Evolutionary conservation across 2,797 vertebrate genomes (phyloP), one percentile per base, ranked within the genome.

Genomic region (Crocidura indochinensis): DNA sequence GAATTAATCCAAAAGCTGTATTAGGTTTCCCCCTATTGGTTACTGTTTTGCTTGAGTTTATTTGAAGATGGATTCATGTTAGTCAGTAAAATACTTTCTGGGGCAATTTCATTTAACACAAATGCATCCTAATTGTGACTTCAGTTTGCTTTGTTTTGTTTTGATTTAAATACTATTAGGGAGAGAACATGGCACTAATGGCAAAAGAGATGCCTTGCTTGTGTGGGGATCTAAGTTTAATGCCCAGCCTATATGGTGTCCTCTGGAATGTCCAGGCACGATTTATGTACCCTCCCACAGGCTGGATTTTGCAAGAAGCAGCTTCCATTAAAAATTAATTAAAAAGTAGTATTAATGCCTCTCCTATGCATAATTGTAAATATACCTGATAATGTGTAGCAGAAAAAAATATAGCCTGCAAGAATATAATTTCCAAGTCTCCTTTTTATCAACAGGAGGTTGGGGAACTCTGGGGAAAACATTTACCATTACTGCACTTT

Each of bases 21-120:
- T 94, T 93, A 94, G 97, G 94, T 83, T 95, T 96, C 97, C 97
- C 96, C 95, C 97, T 97, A 80, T 84, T 51, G 97, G 96, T 74
- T 62, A 95, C 17, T 26, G 14, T 94, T 95, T 76, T 94, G 88
- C 75, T 95, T 83, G 49, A 69, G 38, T 51, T 14, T 73, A 15
- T 93, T 83, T 80, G 76, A 92, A 92, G 64, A 1, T 26, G 10
- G 38, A 92, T 22, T 71, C 29, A 71, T 76, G 82, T 69, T 65
- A 27, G 22, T 76, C 86, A 79, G 72, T 47, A 79, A 95, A 95
- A 87, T 71, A 67, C n/a, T 67, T 84, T 67, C 29, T 60, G 75
- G 76, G 87, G 84, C 12, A n/a, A 93, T 22, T 46, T 56, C 81
- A 46, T 11, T 56, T 47, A 60, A 76, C 14, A 74, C 11, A 67